A percentile compares a stretch with the other conserved stretches of the same genome.
Evolutionary conservation across 30 jellyfish, hydroid and myxozoan genomes (phyloP).

Genomic region (Pelagia noctiluca): DNA sequence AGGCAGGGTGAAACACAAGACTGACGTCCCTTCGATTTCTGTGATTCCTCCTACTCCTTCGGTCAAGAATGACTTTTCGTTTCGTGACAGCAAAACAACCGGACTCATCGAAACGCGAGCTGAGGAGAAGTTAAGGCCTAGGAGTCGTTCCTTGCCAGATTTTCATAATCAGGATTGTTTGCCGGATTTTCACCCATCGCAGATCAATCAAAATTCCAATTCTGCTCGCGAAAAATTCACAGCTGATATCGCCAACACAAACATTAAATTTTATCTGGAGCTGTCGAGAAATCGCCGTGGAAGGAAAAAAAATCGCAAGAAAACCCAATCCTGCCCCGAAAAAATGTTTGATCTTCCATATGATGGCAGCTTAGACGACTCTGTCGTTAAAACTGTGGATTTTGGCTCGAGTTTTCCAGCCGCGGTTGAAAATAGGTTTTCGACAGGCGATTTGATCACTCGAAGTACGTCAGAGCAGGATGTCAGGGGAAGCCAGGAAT

Average conservation of each 20-base stretch:
- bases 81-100: slow-evolving; percentile 24
- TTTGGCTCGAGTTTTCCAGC: background rate
- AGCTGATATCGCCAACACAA: too few species aligned
- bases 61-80: slow-evolving; percentile 37
- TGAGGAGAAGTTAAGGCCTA: too few species aligned
- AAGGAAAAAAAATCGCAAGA: slow-evolving; percentile 33
- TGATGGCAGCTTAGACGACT: background rate
- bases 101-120: too few species aligned
- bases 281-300: slow-evolving; percentile 44
- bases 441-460: too few species aligned
- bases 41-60: slow-evolving; percentile 73
- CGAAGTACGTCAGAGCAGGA: too few species aligned
- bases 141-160: slow-evolving; percentile 68
- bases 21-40: slow-evolving; percentile 70
- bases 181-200: too few species aligned
- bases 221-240: too few species aligned
- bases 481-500: slow-evolving; percentile 61
- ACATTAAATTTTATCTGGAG: slow-evolving; percentile 20
- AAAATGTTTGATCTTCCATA: background rate
- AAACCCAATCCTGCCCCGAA: slow-evolving; percentile 59
- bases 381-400: background rate
- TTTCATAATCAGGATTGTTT: background rate
- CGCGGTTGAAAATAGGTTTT: too few species aligned
- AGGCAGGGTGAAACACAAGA: slow-evolving; percentile 58
- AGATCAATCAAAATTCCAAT: too few species aligned